Evolutionary conservation across 53 echinoderm and acorn worm species (phyloP), one percentile per base, ranked within the genome.

Genomic region (Pentamera pediparva): DNA sequence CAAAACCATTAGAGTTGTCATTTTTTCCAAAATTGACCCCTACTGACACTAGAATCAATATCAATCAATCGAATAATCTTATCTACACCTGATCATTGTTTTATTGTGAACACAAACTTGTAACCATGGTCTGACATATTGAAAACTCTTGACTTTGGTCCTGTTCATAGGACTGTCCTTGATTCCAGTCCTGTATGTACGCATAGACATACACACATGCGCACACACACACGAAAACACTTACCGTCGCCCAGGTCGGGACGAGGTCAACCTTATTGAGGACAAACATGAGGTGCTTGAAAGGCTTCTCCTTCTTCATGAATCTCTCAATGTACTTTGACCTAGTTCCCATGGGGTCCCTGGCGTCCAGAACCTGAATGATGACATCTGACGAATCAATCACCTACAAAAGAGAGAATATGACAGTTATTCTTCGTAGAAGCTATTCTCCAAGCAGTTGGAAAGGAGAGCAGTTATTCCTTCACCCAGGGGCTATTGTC

Each of bases 211-310:
- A 10, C 45, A 45, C 45, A 17, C 10, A 45, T 10, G 45, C 17
- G 17, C 17, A 45, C 12, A 35, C 52, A n/a, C n/a, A n/a, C n/a
- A n/a, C n/a, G n/a, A n/a, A 7, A 32, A 27, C 15, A 84, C 89
- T 93, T 72, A 93, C 93, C 26, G 93, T 93, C 53, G 87, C 91
- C 96, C 96, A 96, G 0, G 96, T 96, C 18, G 96, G 96, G 6
- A 95, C 96, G 6, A 95, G 74, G 37, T 95, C 96, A 25, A 95
- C 96, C 63, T 95, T 95, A 56, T 95, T 95, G 27, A 95, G 74
- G 7, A 91, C 88, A 85, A 95, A 95, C 69, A 95, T 83, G 24
- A 95, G 85, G 57, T 95, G 96, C 70, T 95, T 95, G 51, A 88
- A 85, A 5, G 87, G 82, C 35, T 95, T 95, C 62, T 95, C 96